A percentile compares a stretch with the other conserved stretches of the same genome.
These are phyloP conservation scores for Benthosema pterotum DNA, from an alignment of 2,797 vertebrate genomes.

Conservation along the genomic window DNA sequence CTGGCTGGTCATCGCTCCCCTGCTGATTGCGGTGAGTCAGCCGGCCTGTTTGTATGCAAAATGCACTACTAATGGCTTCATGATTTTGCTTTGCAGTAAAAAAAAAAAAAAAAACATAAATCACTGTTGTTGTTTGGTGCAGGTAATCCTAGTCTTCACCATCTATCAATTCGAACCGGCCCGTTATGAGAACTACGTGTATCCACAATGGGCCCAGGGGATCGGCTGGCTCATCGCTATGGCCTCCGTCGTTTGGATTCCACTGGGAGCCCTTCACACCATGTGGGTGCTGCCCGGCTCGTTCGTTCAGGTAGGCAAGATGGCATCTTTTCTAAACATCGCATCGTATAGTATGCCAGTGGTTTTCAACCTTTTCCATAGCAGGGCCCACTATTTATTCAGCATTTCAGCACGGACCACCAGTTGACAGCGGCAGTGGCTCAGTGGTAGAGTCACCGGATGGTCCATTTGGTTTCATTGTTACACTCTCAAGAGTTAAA, in stretches of 20 bases:
- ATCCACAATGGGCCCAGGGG: slow-evolving; percentile 82
- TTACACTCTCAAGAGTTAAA: too few species aligned
- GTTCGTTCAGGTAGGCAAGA: slow-evolving; percentile 65
- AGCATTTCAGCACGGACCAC: too few species aligned
- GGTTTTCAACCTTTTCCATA: too few species aligned
- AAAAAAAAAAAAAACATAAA: background rate
- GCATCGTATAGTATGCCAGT: background rate
- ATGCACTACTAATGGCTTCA: background rate
- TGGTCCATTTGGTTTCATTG: too few species aligned
- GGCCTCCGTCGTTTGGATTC: slow-evolving; percentile 83
- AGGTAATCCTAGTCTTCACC: slow-evolving; percentile 81
- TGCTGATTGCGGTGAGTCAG: slow-evolving; percentile 71
- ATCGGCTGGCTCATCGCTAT: slow-evolving; percentile 80
- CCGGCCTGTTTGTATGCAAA: background rate
- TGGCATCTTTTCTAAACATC: background rate
- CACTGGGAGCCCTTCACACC: slow-evolving; percentile 76
- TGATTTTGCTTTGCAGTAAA: background rate
- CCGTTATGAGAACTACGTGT: slow-evolving; percentile 73
- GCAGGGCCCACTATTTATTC: too few species aligned
- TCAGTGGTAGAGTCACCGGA: too few species aligned
- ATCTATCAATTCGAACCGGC: slow-evolving; percentile 82
- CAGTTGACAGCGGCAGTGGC: too few species aligned
- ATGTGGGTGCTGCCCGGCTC: slow-evolving; percentile 80
- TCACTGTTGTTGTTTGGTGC: slow-evolving; percentile 17
- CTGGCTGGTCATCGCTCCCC: slow-evolving; percentile 74